A percentile compares a stretch with the other conserved stretches of the same genome.
Conservation (phyloP, 2,113 vertebrate genomes). For the Thamnaconus septentrionalis region DNA sequence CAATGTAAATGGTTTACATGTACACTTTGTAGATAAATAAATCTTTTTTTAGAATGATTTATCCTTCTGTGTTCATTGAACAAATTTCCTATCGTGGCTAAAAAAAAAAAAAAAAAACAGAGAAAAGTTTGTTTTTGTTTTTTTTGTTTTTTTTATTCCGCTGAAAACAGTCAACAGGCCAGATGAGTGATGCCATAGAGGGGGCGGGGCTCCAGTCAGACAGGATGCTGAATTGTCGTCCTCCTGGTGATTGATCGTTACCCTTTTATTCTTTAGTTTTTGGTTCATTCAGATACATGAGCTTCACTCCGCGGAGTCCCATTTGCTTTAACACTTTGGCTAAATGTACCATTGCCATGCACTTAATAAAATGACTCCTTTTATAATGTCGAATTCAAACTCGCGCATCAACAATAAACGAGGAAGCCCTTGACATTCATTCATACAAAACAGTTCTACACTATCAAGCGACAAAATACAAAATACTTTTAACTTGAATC, state of each 20-base stretch:
- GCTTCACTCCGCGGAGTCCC: not conserved
- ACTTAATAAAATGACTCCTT: conserved; percentile 24
- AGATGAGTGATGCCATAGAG: conserved; percentile 39
- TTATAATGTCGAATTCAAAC: conserved; percentile 69
- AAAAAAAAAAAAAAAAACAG: conserved; percentile 29
- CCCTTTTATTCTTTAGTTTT: conserved; percentile 46
- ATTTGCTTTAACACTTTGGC: conserved; percentile 48
- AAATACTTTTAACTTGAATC: conserved; percentile 78
- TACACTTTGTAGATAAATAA: not conserved
- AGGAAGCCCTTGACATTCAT: conserved; percentile 89
- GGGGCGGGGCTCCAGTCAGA: conserved; percentile 51
- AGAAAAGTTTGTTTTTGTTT: not conserved
- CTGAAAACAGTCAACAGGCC: conserved; percentile 64
- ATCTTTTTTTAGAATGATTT: not conserved
- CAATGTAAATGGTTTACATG: too few relatives aligned
- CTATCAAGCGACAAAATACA: conserved; percentile 85
- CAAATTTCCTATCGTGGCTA: not conserved
- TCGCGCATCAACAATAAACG: conserved; percentile 77
- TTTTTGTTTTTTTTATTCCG: conserved; percentile 41
- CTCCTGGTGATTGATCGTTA: conserved; percentile 60
- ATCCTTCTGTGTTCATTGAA: not conserved
- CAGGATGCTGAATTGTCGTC: conserved; percentile 53
- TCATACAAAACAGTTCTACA: conserved; percentile 88
- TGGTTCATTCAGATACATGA: conserved; percentile 50
- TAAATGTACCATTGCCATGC: conserved; percentile 28